Evolutionary conservation across 2,113 vertebrate species (phyloP).

Genomic region (Hypomesus transpacificus): DNA sequence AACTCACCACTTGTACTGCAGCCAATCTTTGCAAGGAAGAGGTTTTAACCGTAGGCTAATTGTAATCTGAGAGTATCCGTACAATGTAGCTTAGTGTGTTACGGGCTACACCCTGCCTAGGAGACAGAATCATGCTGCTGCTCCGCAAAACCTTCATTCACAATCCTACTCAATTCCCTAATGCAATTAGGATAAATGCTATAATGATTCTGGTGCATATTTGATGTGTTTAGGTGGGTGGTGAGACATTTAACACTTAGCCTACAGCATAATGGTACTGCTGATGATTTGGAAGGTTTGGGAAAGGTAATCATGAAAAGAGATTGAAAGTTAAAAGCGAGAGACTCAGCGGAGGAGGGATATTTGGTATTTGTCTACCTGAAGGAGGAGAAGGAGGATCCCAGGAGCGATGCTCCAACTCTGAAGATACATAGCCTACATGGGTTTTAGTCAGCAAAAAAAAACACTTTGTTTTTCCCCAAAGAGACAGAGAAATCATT

Average conservation of each 20-base stretch:
- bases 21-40: too few relatives aligned
- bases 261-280: not conserved
- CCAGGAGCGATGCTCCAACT: not conserved
- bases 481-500: too few relatives aligned
- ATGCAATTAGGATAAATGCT: not conserved
- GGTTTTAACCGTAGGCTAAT: too few relatives aligned
- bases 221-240: not conserved
- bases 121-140: not conserved
- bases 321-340: not conserved
- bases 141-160: not conserved
- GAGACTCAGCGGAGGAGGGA: not conserved
- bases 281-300: not conserved
- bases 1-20: too few relatives aligned
- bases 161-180: not conserved
- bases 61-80: not conserved
- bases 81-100: not conserved
- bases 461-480: too few relatives aligned
- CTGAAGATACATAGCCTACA: not conserved
- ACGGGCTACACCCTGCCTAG: not conserved
- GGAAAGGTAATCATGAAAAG: not conserved
- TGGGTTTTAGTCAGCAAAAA: not conserved
- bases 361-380: slow-evolving; percentile 2
- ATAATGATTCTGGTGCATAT: not conserved
- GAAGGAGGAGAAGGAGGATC: too few relatives aligned
- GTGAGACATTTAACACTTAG: too few relatives aligned